Conservation (phyloP, 1,140 invertebrate genomes). For the Orius laevigatus region DNA sequence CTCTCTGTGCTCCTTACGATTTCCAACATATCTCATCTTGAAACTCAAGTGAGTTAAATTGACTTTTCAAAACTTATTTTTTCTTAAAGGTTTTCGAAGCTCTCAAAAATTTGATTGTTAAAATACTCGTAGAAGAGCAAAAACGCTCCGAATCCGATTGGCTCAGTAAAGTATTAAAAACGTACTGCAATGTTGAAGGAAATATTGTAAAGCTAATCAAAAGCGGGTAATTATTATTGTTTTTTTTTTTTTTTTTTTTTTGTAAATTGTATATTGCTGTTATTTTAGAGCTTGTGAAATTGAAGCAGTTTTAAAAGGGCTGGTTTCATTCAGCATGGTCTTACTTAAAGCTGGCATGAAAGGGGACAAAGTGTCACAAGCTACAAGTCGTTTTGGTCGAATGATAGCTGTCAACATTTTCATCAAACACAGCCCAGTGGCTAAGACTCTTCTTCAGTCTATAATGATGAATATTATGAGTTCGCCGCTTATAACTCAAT, state of each 20-base stretch:
- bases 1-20: constrained; percentile 32
- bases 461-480: constrained; percentile 32
- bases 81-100: constrained; percentile 32
- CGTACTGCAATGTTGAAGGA: constrained; percentile 26
- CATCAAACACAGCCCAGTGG: constrained; percentile 30
- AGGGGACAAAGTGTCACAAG: constrained; percentile 23
- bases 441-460: constrained; percentile 28
- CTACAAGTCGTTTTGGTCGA: constrained; percentile 29
- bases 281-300: constrained; percentile 32
- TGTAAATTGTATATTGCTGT: constrained; percentile 6
- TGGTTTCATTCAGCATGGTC: constrained; percentile 34
- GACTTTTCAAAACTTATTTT: background rate
- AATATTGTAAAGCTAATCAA: constrained; percentile 31
- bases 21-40: constrained; percentile 28
- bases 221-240: constrained; percentile 29
- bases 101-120: constrained; percentile 29
- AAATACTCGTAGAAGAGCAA: constrained; percentile 30
- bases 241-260: too few relatives aligned
- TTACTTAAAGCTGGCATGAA: constrained; percentile 28
- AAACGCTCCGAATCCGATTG: constrained; percentile 32
- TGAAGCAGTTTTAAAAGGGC: constrained; percentile 32
- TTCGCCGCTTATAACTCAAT: constrained; percentile 28
- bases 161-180: constrained; percentile 30
- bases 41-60: constrained; percentile 28
- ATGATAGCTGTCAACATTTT: constrained; percentile 33